Evolutionary conservation across 2,113 vertebrate genomes (phyloP).

Genomic region (Bucco capensis): DNA sequence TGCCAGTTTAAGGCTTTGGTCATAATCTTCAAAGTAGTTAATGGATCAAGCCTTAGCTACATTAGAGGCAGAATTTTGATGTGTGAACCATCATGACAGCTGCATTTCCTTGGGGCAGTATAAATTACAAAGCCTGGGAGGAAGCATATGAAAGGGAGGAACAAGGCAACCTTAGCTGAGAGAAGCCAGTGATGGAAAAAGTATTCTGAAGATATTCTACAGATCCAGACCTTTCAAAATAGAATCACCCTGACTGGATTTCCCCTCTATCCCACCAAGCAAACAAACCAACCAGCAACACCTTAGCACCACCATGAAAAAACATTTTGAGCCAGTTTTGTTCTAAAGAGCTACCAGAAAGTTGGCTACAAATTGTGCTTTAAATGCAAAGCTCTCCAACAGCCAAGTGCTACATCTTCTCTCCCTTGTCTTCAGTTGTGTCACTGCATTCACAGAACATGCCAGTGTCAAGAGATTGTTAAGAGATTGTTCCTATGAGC

Average conservation of each 20-base stretch:
- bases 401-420: not conserved
- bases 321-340: not conserved
- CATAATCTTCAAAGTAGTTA: constrained; percentile 62
- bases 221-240: not conserved
- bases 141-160: not conserved
- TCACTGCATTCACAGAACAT: not conserved
- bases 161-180: not conserved
- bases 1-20: constrained; percentile 47
- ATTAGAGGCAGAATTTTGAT: constrained; percentile 59
- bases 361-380: not conserved
- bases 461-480: not conserved
- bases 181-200: not conserved
- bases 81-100: constrained; percentile 43
- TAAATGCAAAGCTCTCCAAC: not conserved
- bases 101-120: constrained; percentile 38
- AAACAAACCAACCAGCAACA: not conserved
- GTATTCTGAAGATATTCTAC: not conserved
- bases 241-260: not conserved
- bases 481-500: not conserved
- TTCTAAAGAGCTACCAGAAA: not conserved
- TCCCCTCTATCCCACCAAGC: not conserved
- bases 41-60: constrained; percentile 48
- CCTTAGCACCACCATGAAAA: not conserved
- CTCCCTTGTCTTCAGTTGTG: not conserved
- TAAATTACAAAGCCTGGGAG: constrained; percentile 1